These are phyloP conservation scores for Myotis yumanensis DNA, from an alignment of 2,113 vertebrate species.

Conservation along the genomic window DNA sequence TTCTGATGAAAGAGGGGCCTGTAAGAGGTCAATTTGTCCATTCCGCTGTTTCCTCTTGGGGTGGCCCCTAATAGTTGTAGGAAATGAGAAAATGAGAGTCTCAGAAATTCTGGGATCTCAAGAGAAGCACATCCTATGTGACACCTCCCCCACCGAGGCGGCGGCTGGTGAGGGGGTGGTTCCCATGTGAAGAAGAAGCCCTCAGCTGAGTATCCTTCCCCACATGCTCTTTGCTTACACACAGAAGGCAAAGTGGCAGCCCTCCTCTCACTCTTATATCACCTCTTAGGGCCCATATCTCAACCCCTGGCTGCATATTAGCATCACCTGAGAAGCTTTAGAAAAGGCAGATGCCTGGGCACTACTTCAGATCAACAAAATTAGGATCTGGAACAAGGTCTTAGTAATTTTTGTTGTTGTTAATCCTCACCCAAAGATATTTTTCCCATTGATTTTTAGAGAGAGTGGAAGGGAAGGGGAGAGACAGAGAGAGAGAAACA, in stretches of 20 bases:
- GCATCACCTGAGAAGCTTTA: background rate
- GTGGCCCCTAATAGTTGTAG: background rate
- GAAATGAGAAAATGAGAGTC: background rate
- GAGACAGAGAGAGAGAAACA: background rate
- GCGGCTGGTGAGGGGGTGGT: background rate
- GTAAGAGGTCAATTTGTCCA: background rate
- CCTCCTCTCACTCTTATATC: background rate
- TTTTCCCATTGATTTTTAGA: background rate
- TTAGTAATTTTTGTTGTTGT: background rate
- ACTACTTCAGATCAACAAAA: background rate
- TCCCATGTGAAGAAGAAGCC: background rate
- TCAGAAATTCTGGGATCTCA: conserved; percentile 1
- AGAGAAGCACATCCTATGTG: background rate
- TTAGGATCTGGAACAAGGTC: background rate
- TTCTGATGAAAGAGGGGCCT: background rate
- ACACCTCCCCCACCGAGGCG: background rate
- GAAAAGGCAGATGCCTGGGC: background rate
- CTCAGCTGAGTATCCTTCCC: background rate
- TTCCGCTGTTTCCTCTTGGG: background rate
- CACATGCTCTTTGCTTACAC: background rate
- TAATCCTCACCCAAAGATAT: background rate
- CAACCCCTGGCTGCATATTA: background rate
- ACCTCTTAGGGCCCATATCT: background rate
- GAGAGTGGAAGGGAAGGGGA: background rate
- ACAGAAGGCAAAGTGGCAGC: background rate